phyloP scores from a whole-genome alignment of 2,797 vertebrate species.

The Sarcoramphus papa region DNA sequence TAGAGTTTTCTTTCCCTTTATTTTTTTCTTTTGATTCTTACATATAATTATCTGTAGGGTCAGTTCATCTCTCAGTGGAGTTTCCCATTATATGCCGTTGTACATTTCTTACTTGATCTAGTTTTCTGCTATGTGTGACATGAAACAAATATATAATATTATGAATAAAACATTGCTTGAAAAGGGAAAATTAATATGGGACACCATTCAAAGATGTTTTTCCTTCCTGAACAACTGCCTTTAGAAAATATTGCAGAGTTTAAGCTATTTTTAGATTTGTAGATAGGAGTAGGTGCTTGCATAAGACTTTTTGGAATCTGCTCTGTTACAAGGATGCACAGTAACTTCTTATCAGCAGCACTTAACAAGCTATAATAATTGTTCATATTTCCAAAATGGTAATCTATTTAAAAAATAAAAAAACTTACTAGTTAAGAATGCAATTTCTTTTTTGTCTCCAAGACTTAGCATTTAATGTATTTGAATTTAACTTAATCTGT shows the following conservation, averaged over 20 bases:
- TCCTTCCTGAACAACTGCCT: neutral
- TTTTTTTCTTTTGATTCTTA: neutral
- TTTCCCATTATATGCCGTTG: neutral
- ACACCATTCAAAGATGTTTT: neutral
- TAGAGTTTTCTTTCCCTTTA: neutral
- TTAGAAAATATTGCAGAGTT: neutral
- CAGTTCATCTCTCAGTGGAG: neutral
- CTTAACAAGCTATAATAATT: neutral
- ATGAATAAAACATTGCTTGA: neutral
- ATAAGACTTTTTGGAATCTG: neutral
- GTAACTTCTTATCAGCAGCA: neutral
- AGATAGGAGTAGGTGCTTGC: neutral
- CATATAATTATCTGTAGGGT: neutral
- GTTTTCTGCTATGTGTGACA: neutral
- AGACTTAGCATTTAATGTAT: neutral
- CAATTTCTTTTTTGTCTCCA: neutral
- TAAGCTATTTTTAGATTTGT: neutral
- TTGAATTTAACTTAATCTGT: neutral
- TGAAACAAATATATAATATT: neutral
- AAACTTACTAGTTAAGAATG: neutral
- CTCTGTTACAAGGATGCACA: neutral
- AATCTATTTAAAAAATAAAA: neutral
- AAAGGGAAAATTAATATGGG: neutral
- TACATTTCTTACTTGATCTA: neutral
- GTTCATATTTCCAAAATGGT: neutral